Base-by-base conservation (phyloP, 2,113 vertebrate species). In the Percopsis transmontana region DNA sequence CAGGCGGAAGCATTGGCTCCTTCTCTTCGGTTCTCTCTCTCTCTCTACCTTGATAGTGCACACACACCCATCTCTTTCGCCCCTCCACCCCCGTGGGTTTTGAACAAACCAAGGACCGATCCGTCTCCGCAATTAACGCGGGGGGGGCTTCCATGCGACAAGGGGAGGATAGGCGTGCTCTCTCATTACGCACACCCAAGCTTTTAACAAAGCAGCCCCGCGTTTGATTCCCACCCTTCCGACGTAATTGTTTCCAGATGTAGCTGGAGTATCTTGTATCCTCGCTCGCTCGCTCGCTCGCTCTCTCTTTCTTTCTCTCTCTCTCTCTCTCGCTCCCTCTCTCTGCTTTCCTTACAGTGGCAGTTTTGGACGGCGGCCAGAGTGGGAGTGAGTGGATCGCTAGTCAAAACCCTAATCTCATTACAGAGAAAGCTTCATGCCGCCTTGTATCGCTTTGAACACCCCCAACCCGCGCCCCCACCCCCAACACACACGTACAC, bases 201-300 rank as follows among this genome's bases (percentile, higher is more conserved):
- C 81, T 85, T 83, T 88, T 77, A 86, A 88, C 86, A 89, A 88
- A 88, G 86, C 84, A 58, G 76, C 58, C 24, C 20, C 79, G 27
- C 27, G 83, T 86, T 90, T 88, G 88, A 90, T 90, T 90, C 81
- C 78, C 74, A 70, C 70, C 82, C 61, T 42, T n/a, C 57, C 72
- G 62, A 79, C 74, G 80, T 91, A 92, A 92, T 91, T 93, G 90
- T 91, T 89, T 86, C 75, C 92, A 92, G 91, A 92, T 92, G 92
- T 75, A 79, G 87, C 86, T 87, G 70, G 85, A 92, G 87, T 80
- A 87, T 92, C 88, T 89, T 77, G 81, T 40, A 19, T 41, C 54
- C 15, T 82, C 80, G 77, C 76, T 63, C 56, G 55, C 62, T 33
- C 54, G n/a, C 21, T 54, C 48, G n/a, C 19, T 24, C 19, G 57